Evolutionary conservation across 2,113 vertebrate species (phyloP), one percentile per base, ranked within the genome.

Genomic region (Solenodon paradoxus): DNA sequence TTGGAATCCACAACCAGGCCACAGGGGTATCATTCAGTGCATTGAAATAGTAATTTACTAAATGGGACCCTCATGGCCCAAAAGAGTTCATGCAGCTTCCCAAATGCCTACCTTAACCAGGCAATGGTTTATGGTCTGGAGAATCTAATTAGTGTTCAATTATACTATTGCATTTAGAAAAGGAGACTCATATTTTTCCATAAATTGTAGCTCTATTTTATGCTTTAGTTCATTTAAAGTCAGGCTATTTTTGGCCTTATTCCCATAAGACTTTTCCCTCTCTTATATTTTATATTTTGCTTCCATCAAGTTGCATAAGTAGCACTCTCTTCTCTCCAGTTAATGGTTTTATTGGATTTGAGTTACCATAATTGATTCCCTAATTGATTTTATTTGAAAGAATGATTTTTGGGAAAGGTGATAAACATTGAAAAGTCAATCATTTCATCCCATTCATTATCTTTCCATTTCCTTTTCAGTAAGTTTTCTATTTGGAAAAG

Each of bases 41-140:
- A 92, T 35, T 91, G 87, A 95, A 96, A 94, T 94, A 96, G 87
- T 97, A 89, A 96, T 97, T 96, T 95, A 84, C 96, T 90, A 90
- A 96, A 96, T 95, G 75, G 94, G 79, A 95, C 95, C 92, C 94
- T 95, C 75, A 96, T 90, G 92, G 95, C 83, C 93, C 77, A 32
- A 93, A 96, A 95, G 92, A 90, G 79, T 93, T 96, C 84, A 71
- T 63, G 38, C 7, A 88, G 92, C 53, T 95, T 96, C 90, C 92
- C 94, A 97, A 90, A 92, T 92, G 96, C 64, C 95, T 97, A 92
- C 92, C 92, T 96, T 96, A 97, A 97, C 69, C 83, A 97, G 94
- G 83, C 53, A 17, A 90, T 97, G 83, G 93, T 97, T 97, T 96
- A 95, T 95, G 64, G 87, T 86, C 90, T 95, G 64, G 59, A 92